These are phyloP conservation scores for Eristalis tenax DNA, from an alignment of 2,888 invertebrate species.

Conservation along the genomic window DNA sequence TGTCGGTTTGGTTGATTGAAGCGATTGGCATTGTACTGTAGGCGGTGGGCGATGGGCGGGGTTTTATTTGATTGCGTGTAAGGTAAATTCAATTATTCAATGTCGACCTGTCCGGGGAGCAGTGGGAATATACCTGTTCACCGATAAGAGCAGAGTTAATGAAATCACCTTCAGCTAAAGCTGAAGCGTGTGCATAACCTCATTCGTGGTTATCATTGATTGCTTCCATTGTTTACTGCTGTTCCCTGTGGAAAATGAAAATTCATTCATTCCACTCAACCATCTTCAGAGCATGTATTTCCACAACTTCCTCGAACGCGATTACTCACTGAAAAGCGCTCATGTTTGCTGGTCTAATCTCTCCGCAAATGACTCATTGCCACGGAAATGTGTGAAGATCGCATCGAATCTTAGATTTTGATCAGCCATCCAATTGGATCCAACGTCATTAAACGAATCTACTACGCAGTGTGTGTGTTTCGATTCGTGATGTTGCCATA, in stretches of 20 bases:
- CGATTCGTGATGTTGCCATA: not conserved
- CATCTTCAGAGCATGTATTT: not conserved
- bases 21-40: not conserved
- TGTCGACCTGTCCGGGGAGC: not conserved
- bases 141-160: not conserved
- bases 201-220: not conserved
- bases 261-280: not conserved
- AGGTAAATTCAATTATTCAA: not conserved
- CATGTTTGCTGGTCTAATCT: not conserved
- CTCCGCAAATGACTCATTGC: not conserved
- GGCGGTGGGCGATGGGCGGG: not conserved
- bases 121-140: not conserved
- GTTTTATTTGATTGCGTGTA: not conserved
- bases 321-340: not conserved
- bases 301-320: not conserved
- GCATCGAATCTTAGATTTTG: not conserved
- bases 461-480: not conserved
- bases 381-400: not conserved
- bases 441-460: not conserved
- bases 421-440: not conserved
- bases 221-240: not conserved
- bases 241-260: not conserved
- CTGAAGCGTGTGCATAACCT: not conserved
- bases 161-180: not conserved
- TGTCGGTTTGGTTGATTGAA: not conserved